Conservation (phyloP, 2,888 invertebrate species). For the Hirtodrosophila confusa region DNA sequence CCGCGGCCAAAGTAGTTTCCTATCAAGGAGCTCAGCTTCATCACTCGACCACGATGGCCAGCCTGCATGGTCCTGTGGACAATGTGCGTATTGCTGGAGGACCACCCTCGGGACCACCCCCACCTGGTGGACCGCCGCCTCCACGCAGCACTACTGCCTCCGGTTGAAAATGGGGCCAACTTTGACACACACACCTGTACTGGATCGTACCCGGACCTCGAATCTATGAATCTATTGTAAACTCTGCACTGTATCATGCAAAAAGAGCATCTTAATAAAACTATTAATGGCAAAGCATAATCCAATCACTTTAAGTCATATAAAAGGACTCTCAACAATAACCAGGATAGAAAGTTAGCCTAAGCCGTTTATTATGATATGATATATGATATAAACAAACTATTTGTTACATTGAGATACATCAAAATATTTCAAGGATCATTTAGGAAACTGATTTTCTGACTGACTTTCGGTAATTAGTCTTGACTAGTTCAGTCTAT, state of each 20-base stretch:
- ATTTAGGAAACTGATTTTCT: too few species aligned
- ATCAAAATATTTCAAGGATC: too few species aligned
- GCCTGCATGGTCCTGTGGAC: background rate
- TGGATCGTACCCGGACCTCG: background rate
- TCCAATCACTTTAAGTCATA: background rate
- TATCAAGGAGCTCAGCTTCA: slow-evolving; percentile 20
- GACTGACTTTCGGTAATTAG: too few species aligned
- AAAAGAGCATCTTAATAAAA: slow-evolving; percentile 29
- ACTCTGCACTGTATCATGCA: slow-evolving; percentile 15
- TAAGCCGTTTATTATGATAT: too few species aligned
- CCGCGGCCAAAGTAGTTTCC: slow-evolving; percentile 8
- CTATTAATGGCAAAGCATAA: slow-evolving; percentile 4
- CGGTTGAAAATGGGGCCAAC: slow-evolving; percentile 12
- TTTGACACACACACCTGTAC: too few species aligned
- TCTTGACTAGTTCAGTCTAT: too few species aligned
- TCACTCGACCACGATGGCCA: slow-evolving; percentile 16
- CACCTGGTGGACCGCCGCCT: slow-evolving; percentile 25
- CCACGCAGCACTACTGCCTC: slow-evolving; percentile 26
- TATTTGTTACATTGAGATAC: too few species aligned
- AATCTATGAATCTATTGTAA: background rate
- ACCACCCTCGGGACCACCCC: slow-evolving; percentile 38
- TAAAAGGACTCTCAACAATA: too few species aligned
- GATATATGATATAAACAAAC: too few species aligned
- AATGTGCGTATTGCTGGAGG: slow-evolving; percentile 22
- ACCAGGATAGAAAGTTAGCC: too few species aligned